Percentiles rank a stretch among this genome's conserved stretches.
These are phyloP conservation scores for Heterodera filipjevi DNA, from an alignment of 2,888 invertebrate genomes.

Conservation along the genomic window DNA sequence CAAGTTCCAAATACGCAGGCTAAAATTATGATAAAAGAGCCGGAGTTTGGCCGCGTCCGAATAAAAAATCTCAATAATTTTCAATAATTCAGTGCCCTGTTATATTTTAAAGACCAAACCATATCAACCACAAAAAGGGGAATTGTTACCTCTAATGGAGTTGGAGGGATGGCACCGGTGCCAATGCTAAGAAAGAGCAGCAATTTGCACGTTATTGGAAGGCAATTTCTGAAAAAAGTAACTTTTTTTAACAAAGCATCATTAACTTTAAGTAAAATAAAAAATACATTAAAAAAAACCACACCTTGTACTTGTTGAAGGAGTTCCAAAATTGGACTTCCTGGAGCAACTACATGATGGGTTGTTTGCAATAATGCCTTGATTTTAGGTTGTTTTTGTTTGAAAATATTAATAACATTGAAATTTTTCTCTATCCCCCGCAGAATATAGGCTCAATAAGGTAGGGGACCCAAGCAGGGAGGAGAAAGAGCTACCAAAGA, in stretches of 20 bases:
- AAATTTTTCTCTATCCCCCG: too few species aligned
- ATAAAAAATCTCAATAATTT: neutral
- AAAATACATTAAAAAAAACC: conserved; percentile 14
- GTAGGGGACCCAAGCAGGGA: too few species aligned
- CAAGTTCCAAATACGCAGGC: conserved; percentile 78
- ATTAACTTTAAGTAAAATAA: too few species aligned
- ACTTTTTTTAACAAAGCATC: too few species aligned
- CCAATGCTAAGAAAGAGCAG: conserved; percentile 81
- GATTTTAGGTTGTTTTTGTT: too few species aligned
- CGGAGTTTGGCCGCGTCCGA: neutral
- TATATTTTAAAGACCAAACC: conserved; percentile 73
- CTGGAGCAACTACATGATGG: conserved; percentile 91
- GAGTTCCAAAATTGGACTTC: conserved; percentile 88
- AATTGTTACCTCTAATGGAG: neutral
- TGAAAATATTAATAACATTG: too few species aligned
- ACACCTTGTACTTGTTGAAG: conserved; percentile 73
- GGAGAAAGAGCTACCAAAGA: too few species aligned
- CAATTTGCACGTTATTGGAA: conserved; percentile 73
- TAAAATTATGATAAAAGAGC: neutral
- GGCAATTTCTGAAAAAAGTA: conserved; percentile 54
- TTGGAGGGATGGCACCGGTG: conserved; percentile 69
- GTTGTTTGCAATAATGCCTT: conserved; percentile 74
- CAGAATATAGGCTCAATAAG: too few species aligned
- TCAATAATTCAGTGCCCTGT: conserved; percentile 68
- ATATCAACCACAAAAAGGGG: neutral